Evolutionary conservation across 1,140 invertebrate species (phyloP).

Genomic region (Drosophila serrata): DNA sequence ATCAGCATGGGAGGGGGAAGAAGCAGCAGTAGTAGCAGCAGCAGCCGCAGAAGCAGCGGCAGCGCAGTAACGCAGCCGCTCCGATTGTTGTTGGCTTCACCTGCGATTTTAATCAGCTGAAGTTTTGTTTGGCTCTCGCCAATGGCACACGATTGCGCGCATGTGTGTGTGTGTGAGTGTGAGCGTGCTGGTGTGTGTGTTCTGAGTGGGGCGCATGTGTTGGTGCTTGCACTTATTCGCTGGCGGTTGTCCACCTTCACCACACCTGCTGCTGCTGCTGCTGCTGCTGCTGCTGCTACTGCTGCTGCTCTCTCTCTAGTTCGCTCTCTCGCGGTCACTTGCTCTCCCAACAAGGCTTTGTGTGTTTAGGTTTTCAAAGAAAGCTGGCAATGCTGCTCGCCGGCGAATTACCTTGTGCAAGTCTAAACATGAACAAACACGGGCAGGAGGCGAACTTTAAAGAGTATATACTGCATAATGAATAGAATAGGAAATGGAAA

Average conservation of each 20-base stretch:
- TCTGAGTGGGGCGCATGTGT: conserved; percentile 9
- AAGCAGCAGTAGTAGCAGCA: conserved; percentile 27
- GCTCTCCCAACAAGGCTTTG: conserved; percentile 16
- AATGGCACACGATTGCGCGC: conserved; percentile 6
- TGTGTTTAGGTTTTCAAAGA: conserved; percentile 7
- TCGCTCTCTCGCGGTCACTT: conserved; percentile 3
- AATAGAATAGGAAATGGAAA: background rate
- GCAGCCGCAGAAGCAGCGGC: conserved; percentile 19
- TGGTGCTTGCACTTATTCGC: conserved; percentile 36
- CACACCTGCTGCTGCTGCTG: conserved; percentile 82
- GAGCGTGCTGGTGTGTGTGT: conserved; percentile 1
- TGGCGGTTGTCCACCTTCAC: conserved; percentile 63
- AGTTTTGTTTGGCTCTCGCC: conserved; percentile 52
- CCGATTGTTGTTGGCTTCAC: conserved; percentile 54
- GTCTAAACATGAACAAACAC: conserved; percentile 11
- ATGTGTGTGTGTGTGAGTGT: background rate
- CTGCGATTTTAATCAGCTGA: conserved; percentile 79
- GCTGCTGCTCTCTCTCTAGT: conserved; percentile 18
- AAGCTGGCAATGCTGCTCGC: conserved; percentile 57
- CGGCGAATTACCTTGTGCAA: conserved; percentile 4
- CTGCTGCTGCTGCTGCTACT: conserved; percentile 63
- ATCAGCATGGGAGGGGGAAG: background rate
- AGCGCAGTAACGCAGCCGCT: conserved; percentile 15
- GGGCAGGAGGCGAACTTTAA: background rate
- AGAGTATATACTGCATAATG: background rate